Evolutionary conservation across 2,113 vertebrate genomes (phyloP).

Genomic region (Glaucomys volans): DNA sequence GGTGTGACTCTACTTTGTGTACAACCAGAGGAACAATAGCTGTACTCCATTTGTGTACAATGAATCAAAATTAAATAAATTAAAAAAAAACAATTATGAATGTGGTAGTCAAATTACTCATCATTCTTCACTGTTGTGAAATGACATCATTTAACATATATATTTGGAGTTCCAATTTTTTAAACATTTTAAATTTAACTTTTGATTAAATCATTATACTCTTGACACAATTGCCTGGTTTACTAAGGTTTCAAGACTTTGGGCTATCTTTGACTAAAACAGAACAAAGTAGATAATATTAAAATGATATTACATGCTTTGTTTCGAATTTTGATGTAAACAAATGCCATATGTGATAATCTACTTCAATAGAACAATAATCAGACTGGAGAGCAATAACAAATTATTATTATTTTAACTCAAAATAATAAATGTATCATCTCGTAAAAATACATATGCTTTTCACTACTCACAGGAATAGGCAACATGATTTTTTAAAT

Average conservation of each 20-base stretch:
- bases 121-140: neutral
- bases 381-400: too few species aligned
- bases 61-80: too few species aligned
- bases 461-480: slow-evolving; percentile 14
- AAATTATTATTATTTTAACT: slow-evolving; percentile 73
- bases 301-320: slow-evolving; percentile 16
- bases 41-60: too few species aligned
- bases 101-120: neutral
- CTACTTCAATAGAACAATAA: slow-evolving; percentile 66
- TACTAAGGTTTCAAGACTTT: neutral
- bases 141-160: neutral
- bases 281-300: slow-evolving; percentile 41
- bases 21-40: too few species aligned
- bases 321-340: slow-evolving; percentile 68
- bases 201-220: neutral
- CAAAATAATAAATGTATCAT: slow-evolving; percentile 67
- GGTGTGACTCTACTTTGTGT: too few species aligned
- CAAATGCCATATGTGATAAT: slow-evolving; percentile 40
- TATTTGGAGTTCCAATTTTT: neutral
- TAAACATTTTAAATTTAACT: neutral
- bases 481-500: slow-evolving; percentile 56
- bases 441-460: slow-evolving; percentile 53
- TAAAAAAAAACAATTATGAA: neutral
- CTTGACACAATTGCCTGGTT: neutral
- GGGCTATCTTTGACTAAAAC: neutral